A percentile compares a stretch with the other conserved stretches of the same genome.
These are phyloP conservation scores for Trachelus troglodyta DNA, from an alignment of 2,888 invertebrate genomes.

Conservation along the genomic window DNA sequence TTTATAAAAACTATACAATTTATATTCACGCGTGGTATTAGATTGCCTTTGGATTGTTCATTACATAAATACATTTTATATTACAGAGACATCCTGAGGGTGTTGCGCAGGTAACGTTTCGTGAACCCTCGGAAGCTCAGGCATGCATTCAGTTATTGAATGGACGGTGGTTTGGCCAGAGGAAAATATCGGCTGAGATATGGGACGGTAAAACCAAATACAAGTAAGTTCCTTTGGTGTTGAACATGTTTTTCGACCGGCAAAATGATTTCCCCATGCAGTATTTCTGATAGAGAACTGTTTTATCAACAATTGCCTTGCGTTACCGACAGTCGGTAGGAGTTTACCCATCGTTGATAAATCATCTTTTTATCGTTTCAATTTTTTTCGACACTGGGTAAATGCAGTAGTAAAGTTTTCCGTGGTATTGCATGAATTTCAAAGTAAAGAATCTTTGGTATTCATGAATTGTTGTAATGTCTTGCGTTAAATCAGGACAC, in stretches of 20 bases:
- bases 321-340: slow-evolving; percentile 6
- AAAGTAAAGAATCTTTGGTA: not conserved
- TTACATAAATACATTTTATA: slow-evolving; percentile 21
- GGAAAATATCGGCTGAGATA: slow-evolving; percentile 85
- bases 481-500: not conserved
- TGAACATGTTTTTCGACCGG: not conserved
- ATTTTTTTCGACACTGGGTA: not conserved
- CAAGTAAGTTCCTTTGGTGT: slow-evolving; percentile 67
- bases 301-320: not conserved
- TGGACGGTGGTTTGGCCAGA: slow-evolving; percentile 90
- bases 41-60: not conserved
- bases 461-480: not conserved
- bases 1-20: not conserved
- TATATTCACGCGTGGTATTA: not conserved
- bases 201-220: slow-evolving; percentile 98
- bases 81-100: slow-evolving; percentile 90
- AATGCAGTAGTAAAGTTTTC: not conserved
- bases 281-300: not conserved
- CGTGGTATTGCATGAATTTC: not conserved
- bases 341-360: not conserved
- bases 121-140: slow-evolving; percentile 91
- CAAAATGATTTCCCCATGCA: not conserved
- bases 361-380: not conserved
- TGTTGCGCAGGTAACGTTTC: slow-evolving; percentile 91
- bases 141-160: slow-evolving; percentile 87